Evolutionary conservation across 2,888 invertebrate genomes (phyloP).

Genomic region (Caenorhabditis sp.): DNA sequence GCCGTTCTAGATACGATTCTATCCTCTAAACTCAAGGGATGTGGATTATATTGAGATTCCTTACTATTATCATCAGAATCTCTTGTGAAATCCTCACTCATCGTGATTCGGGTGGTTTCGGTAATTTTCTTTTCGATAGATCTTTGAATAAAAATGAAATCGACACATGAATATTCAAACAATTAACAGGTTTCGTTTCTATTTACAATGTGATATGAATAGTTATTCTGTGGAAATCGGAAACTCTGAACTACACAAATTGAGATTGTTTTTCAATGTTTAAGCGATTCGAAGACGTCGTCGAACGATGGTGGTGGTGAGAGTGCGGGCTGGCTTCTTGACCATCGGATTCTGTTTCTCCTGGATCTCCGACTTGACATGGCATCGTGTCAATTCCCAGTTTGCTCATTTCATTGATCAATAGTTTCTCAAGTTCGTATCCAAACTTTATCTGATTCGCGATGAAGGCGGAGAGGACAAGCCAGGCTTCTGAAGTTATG

Average conservation of each 20-base stretch:
- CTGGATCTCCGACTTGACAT: conserved; percentile 61
- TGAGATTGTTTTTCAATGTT: conserved; percentile 53
- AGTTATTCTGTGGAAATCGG: not conserved
- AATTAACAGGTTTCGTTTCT: conserved; percentile 27
- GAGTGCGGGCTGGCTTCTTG: conserved; percentile 21
- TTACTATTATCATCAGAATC: not conserved
- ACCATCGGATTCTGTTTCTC: conserved; percentile 39
- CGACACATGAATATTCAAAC: conserved; percentile 13
- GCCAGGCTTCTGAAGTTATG: conserved; percentile 73
- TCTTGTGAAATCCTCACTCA: conserved; percentile 8
- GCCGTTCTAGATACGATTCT: conserved; percentile 81
- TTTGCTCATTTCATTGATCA: conserved; percentile 71
- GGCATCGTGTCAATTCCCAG: conserved; percentile 71
- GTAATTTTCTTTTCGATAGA: conserved; percentile 24
- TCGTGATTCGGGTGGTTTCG: conserved; percentile 28
- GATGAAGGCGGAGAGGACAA: conserved; percentile 71
- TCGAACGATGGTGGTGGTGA: conserved; percentile 37
- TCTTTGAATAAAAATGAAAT: not conserved
- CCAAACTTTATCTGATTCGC: conserved; percentile 75
- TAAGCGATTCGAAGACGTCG: conserved; percentile 32
- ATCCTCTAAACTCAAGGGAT: conserved; percentile 82
- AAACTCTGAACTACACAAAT: conserved; percentile 36
- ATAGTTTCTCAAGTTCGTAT: conserved; percentile 70
- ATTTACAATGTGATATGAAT: conserved; percentile 54
- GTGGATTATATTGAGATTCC: conserved; percentile 78